Evolutionary conservation across 2,113 vertebrate species (phyloP).

Genomic region (Bos taurus): ARS-UCD2.0 NC_037330.1:9104001-9104500

Average conservation of each 20-base stretch:
- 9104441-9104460: not conserved
- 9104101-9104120: not conserved
- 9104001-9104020: not conserved
- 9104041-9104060: not conserved
- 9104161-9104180: not conserved
- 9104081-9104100: not conserved
- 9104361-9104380: not conserved
- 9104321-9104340: not conserved
- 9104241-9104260: not conserved
- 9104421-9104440: not conserved
- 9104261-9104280: not conserved
- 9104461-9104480: no score
- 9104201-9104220: not conserved
- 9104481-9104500: not conserved
- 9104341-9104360: not conserved
- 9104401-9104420: not conserved
- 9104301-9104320: not conserved
- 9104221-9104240: not conserved
- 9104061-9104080: not conserved
- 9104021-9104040: not conserved
- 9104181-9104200: not conserved
- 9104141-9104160: not conserved
- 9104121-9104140: not conserved
- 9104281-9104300: not conserved
- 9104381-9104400: not conserved